Evolutionary conservation across 2,797 vertebrate species (phyloP), one percentile per base, ranked within the genome.

Genomic region (Eutrigla gurnardus): DNA sequence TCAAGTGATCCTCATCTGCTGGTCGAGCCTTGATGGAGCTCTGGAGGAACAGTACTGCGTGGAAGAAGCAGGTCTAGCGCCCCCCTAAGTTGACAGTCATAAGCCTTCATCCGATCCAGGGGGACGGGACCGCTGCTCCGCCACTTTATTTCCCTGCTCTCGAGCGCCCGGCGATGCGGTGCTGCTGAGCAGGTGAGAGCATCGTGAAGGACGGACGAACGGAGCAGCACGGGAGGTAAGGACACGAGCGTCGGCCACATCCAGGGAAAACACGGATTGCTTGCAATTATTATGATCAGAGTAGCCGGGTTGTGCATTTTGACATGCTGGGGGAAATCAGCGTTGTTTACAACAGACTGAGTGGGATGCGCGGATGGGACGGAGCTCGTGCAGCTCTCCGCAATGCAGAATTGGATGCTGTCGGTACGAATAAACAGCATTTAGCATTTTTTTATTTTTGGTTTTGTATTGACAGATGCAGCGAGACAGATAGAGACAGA

Each of bases 181-280:
- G 91, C 89, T 80, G 91, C 89, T 92, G 92, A 91, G 88, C 89
- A 90, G 91, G 88, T 85, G 89, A 50, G 89, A 85, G 77, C 82
- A 36, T 89, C 85, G 81, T 86, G 86, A 93, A 93, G 93, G 92
- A 86, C 70, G 73, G 84, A 80, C 65, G 75, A 75, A 83, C 81
- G 53, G 68, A 73, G 70, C 82, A 74, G 80, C 50, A 68, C 87
- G 35, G 46, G 90, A 93, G 95, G 95, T 95, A 92, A 93, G 92
- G 42, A 77, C 55, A 5, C 70, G 47, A 5, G 37, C 33, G 17
- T 35, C 10, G 18, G 18, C 12, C 6, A n/a, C 33, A 42, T 2
- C 11, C 5, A 3, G 0, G 0, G 15, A 0, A 6, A 32, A 65
- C 65, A 32, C 43, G 5, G 71, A n/a, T 4, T n/a, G 9, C 43